Base-by-base conservation (phyloP, 2,888 invertebrate species). In the Glaucopsyche alexis region DNA sequence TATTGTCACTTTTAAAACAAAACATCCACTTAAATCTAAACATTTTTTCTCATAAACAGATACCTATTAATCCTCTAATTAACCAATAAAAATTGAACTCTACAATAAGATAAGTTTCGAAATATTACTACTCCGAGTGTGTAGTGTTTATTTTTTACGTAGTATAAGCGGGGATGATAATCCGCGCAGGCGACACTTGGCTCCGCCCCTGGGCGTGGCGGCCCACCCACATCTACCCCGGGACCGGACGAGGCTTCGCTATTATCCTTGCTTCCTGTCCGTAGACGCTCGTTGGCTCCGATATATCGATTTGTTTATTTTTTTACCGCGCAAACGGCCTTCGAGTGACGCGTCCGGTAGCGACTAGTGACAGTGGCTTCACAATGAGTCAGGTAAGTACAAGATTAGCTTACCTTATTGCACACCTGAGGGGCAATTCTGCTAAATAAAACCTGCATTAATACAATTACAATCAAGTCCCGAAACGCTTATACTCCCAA, bases 191-290 rank as follows among this genome's bases (percentile, higher is more conserved):
- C 82, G 81, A 78, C 74, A 74, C 67, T 73, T 78, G 72, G 78
- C 82, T 77, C 82, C 83, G 81, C 84, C 85, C 78, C 74, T 73
- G 79, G 83, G 83, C 83, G 83, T 83, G 82, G 81, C 74, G 72
- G 75, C 77, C 81, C 81, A 78, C 81, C 82, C 81, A 79, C 80
- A 79, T 80, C 80, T 80, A 77, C 81, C 81, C 81, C 78, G 78
- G 80, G 80, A 82, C 83, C 85, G 84, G 84, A 84, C 83, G 83
- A 82, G 82, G 81, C 84, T 83, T 89, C 88, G 87, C 91, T 90
- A 91, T 93, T 93, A 93, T 92, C 87, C 87, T 85, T 85, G 91
- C 84, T 92, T 93, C 92, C 92, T 91, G 91, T 91, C 89, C 89
- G 85, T 86, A 88, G 85, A 87, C 91, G 89, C 91, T 86, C 89